Evolutionary conservation across 2,113 vertebrate species (phyloP).

Genomic region (Okapia johnstoni): DNA sequence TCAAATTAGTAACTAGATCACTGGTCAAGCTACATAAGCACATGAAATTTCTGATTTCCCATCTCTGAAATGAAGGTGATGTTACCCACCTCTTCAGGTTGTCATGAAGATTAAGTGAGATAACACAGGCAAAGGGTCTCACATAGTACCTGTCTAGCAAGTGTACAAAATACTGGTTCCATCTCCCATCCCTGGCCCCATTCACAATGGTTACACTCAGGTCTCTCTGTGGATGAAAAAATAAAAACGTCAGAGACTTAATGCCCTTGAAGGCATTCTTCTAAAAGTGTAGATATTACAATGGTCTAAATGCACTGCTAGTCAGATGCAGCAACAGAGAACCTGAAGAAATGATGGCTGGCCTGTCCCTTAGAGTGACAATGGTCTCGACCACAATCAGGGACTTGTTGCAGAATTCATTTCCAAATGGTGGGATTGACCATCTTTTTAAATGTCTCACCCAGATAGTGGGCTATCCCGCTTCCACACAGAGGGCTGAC

Average conservation of each 20-base stretch:
- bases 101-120: not conserved
- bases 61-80: not conserved
- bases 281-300: not conserved
- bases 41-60: not conserved
- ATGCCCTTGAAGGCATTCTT: not conserved
- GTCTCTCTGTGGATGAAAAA: not conserved
- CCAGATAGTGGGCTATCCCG: not conserved
- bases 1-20: not conserved
- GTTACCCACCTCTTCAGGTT: not conserved
- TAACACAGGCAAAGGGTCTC: not conserved
- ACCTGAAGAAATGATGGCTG: not conserved
- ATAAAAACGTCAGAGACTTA: not conserved
- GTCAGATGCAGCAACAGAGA: not conserved
- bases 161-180: not conserved
- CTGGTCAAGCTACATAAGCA: not conserved
- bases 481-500: not conserved
- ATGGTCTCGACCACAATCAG: not conserved
- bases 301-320: not conserved
- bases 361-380: not conserved
- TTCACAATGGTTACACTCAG: not conserved
- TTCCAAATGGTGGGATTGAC: not conserved
- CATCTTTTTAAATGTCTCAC: not conserved
- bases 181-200: not conserved
- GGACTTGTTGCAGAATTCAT: not conserved
- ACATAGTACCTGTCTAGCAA: not conserved